These are phyloP conservation scores for Tenthredo amoena DNA, from an alignment of 2,888 invertebrate species.

Conservation along the genomic window DNA sequence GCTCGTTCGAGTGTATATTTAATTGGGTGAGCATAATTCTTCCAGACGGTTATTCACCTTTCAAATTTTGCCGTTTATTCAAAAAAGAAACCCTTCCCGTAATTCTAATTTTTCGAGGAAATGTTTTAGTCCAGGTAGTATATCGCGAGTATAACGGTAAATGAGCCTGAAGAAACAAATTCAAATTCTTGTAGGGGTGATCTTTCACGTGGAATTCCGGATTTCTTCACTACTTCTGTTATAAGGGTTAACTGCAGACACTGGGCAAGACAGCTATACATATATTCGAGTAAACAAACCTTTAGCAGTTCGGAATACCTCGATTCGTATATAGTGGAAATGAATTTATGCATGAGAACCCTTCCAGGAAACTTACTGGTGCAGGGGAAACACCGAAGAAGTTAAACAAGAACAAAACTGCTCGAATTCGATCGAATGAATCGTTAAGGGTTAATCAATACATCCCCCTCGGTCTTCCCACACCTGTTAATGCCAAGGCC, in stretches of 20 bases:
- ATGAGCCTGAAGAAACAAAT: not conserved
- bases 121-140: not conserved
- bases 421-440: conserved; percentile 9
- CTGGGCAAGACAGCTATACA: not conserved
- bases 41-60: too few species aligned
- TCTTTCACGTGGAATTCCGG: not conserved
- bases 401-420: conserved; percentile 5
- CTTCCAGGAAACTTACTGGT: not conserved
- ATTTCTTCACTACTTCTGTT: not conserved
- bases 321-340: not conserved
- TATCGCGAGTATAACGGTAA: not conserved
- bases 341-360: conserved; percentile 33
- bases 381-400: not conserved
- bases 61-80: too few species aligned
- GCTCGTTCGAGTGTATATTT: too few species aligned
- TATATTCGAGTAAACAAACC: conserved; percentile 1
- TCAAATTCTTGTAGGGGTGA: not conserved
- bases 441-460: conserved; percentile 11
- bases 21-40: too few species aligned
- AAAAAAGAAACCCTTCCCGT: too few species aligned
- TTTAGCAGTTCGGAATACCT: not conserved
- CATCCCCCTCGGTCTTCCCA: not conserved
- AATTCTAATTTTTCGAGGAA: not conserved
- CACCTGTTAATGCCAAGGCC: conserved; percentile 11
- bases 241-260: not conserved